Evolutionary conservation across 2,888 invertebrate species (phyloP), one percentile per base, ranked within the genome.

Genomic region (Volucella inanis): DNA sequence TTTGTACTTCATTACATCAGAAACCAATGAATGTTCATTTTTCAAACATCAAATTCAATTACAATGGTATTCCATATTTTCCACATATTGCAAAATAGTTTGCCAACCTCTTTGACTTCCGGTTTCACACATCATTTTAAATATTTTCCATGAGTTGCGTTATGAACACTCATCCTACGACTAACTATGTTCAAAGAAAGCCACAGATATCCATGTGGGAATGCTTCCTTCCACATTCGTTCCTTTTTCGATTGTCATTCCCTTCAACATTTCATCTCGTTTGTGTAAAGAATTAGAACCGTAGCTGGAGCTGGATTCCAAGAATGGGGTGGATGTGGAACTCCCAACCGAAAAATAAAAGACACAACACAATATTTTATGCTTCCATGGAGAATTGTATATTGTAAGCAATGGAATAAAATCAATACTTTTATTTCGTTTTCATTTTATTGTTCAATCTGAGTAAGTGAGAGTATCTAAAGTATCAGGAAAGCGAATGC

Each of bases 371-470:
- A 83, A 79, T 79, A 64, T 79, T 74, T 78, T 79, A 74, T 83
- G 79, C 83, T 83, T 64, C 83, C 79, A 31, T 74, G 31, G 74
- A 83, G 79, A 74, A 79, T 62, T 78, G 67, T 61, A 55, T 70
- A 78, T 62, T 83, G 62, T 64, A 61, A 62, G 77, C 52, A 49
- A 62, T 55, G 68, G 52, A 74, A 78, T 74, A 78, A 74, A 83
- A 83, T 83, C 83, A 83, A 83, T 83, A 83, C 72, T 79, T 72
- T 83, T 74, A 74, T 78, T 49, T 78, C 74, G 64, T 83, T 77
- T 83, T 70, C 52, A 74, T 74, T 78, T 79, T 74, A 83, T 83
- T 78, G 68, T 64, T 41, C 41, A 62, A 80, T 74, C 67, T 72
- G 31, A 6, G 31, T 31, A 6, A 6, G 31, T 6, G 31, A 31